Base-by-base conservation (phyloP, 2,888 invertebrate genomes). In the Sarcophaga subvicina region DNA sequence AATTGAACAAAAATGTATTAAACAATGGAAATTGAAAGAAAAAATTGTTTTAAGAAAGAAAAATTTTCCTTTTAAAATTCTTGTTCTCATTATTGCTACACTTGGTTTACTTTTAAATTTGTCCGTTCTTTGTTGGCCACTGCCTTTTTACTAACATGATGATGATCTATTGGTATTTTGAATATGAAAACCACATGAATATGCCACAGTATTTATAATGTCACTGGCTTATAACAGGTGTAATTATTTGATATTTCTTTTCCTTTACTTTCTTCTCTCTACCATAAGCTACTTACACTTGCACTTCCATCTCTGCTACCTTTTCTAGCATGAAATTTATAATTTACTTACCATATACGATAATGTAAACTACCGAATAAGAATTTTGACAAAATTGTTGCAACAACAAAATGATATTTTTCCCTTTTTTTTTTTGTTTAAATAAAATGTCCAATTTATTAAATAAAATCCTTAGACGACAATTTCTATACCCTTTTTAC, bases 401-500 rank as follows among this genome's bases (percentile, higher is more conserved):
- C 6, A 45, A 37, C 14, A 69, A 69, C 49, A 8, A 49, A 49
- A 25, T 69, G 49, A 69, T 49, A 17, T 47, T 6, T 66, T n/a
- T 14, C 4, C 4, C 8, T 37, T 37, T 2, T 2, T 2, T 37
- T 37, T 10, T 37, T 37, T 73, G 25, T 73, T 73, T 22, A 47
- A 73, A 73, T 62, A 73, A 62, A 73, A 62, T 73, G 73, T 62
- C 10, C 12, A 45, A 45, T 62, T 62, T 10, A 73, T 45, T 62
- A 37, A 62, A 14, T 45, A 62, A 62, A 69, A 45, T 37, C 10
- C 11, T 12, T 12, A 47, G 47, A 47, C 4, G 11, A 22, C 25
- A 70, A 2, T 8, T 37, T 8, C 37, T 10, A 37, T n/a, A 14
- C 14, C 17, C 59, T n/a, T 59, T 17, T 17, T 17, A 59, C 14